Evolutionary conservation across 2,113 vertebrate species (phyloP), one percentile per base, ranked within the genome.

Genomic region (Cheirogaleus medius): DNA sequence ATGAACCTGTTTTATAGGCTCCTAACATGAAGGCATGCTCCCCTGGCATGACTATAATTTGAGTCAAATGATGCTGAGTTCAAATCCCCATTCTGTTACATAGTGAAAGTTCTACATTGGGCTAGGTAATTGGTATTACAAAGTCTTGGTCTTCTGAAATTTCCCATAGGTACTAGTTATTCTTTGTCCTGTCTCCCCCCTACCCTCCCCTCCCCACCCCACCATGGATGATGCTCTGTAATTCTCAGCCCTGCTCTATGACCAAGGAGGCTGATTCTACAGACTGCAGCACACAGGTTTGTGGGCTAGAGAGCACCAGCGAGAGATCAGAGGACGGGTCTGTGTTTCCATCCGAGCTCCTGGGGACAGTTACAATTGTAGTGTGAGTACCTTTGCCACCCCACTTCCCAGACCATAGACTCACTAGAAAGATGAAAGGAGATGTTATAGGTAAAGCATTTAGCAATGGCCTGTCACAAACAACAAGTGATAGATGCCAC

Each of bases 401-500:
- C 23, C 9, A n/a, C 7, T 85, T 91, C 58, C 17, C 34, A 93
- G 58, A 8, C 39, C 27, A 54, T 0, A 87, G 29, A 42, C 27
- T 60, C 1, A 10, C 25, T 23, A 8, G 25, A 18, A 92, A 94
- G 89, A 86, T 92, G 20, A 93, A 97, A 90, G 76, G 20, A 91
- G 34, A 23, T 27, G 2, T 1, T 68, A 44, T n/a, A 69, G 90
- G 49, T 37, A 56, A 88, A 88, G 64, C 54, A 64, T 12, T 64
- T 85, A 85, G 49, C 81, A 42, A 77, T 52, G 34, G 14, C 13
- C 32, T 63, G 32, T 42, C 63, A 29, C 23, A 78, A 80, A 90
- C 29, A 73, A 49, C 80, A 11, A 84, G 32, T 60, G 49, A 90
- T 5, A 91, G 39, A 81, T 90, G 54, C 52, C 44, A 91, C 37